Evolutionary conservation across 2,797 vertebrate species (phyloP).

Genomic region (Xiphorhynchus erythropygius): DNA sequence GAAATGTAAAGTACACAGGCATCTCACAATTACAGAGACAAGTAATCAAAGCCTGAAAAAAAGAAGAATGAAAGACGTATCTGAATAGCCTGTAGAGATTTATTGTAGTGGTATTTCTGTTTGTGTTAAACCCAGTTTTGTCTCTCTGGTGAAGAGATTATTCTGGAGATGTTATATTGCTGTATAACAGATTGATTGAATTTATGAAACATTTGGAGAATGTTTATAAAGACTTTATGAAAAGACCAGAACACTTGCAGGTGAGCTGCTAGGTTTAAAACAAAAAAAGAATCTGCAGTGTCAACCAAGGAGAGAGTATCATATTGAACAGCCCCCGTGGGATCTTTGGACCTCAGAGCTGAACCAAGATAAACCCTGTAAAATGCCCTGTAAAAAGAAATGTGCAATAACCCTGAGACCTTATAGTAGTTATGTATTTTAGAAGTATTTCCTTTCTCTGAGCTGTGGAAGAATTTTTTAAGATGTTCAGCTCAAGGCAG

Average conservation of each 20-base stretch:
- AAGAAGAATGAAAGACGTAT: background rate
- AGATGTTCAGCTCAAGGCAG: background rate
- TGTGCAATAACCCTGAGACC: background rate
- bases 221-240: background rate
- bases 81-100: background rate
- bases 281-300: background rate
- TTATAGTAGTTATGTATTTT: background rate
- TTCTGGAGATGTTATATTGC: background rate
- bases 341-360: background rate
- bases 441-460: background rate
- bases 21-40: background rate
- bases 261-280: background rate
- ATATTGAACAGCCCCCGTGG: background rate
- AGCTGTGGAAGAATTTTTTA: background rate
- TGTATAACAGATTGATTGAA: background rate
- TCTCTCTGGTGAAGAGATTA: background rate
- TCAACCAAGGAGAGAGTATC: background rate
- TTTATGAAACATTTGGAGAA: constrained; percentile 1
- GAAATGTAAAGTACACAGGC: background rate
- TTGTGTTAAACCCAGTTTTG: constrained; percentile 7
- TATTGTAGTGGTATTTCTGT: constrained; percentile 5
- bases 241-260: background rate
- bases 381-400: background rate
- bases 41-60: background rate
- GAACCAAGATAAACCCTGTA: background rate